Evolutionary conservation across 2,113 vertebrate genomes (phyloP), one percentile per base, ranked within the genome.

Genomic region (Erpornis zantholeuca): DNA sequence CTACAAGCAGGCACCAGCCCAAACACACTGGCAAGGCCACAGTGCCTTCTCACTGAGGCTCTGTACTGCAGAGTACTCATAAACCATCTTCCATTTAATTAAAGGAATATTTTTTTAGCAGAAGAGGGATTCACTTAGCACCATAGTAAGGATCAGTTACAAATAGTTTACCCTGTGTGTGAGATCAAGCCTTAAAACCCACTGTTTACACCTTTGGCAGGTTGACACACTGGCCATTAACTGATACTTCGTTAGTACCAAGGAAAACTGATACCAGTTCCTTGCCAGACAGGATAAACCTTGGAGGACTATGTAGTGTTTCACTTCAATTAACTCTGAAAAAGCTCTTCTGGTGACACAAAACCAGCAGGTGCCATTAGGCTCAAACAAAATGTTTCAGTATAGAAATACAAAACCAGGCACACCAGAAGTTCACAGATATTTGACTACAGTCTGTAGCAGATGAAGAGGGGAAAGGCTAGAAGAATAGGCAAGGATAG

Each of bases 41-140:
- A 0, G n/a, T n/a, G n/a, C n/a, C n/a, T 65, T 84, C 54, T 88
- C 64, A 40, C n/a, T 25, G n/a, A 31, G 11, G 20, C 33, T 73
- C 45, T 64, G 23, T 10, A 21, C 49, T 35, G 50, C 17, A 14
- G 0, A 0, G 15, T 11, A 52, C 3, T 60, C 4, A 1, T 28
- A 64, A 59, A 57, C 44, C 10, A 23, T 52, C 33, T 27, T 42
- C 12, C 15, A 20, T 25, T 53, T 66, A 60, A 82, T 86, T 71
- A 28, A 60, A 50, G 16, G 9, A 49, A 20, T 52, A 70, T 16
- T 75, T 76, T 33, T 53, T 60, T 73, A 77, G 63, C 11, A 42
- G 33, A 72, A 21, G 31, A 64, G 3, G 13, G 61, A 36, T 44
- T 60, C 2, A 2, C 47, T 72, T n/a, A 53, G 35, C 88, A 68